Evolutionary conservation across 2,888 invertebrate species (phyloP), one percentile per base, ranked within the genome.

Genomic region (Cryptocephalus moraei): DNA sequence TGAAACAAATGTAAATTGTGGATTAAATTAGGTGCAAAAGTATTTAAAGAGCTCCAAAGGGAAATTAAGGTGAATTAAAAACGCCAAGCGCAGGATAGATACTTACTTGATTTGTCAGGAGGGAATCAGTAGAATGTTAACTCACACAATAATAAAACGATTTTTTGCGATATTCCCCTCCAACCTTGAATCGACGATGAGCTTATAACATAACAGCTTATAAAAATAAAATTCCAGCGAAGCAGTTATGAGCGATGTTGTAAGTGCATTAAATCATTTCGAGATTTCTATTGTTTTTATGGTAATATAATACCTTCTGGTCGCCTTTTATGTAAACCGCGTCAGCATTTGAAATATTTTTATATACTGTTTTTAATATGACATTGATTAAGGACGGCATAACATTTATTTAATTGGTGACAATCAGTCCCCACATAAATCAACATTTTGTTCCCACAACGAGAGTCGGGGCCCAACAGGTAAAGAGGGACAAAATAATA

Each of bases 241-340:
- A 12, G 36, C 12, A 59, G 59, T 61, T 60, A 58, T 60, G 53
- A 58, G 22, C 22, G 57, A 61, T 59, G 58, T 59, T 49, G 48
- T 46, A 44, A 47, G 44, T 54, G 52, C 54, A 54, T 53, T 60
- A 57, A 54, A 58, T 59, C 59, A 58, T 59, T 6, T 11, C 41
- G 50, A 47, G 51, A 56, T 56, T 22, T 54, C 59, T 60, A 63
- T 63, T 63, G 63, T 63, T 62, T 63, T 60, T 63, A 63, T 63
- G 63, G 56, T 63, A 62, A 63, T 62, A 52, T 56, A 52, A 55
- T 54, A 53, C 49, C 50, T 43, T 33, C 11, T 45, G 45, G 51
- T 44, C 45, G 36, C 44, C 56, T 55, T 60, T 61, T 57, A 51
- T 53, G 51, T 43, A 52, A 54, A 55, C 61, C 57, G 60, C 60